Conservation (phyloP, 2,113 vertebrate species). For the Apteryx mantelli region DNA sequence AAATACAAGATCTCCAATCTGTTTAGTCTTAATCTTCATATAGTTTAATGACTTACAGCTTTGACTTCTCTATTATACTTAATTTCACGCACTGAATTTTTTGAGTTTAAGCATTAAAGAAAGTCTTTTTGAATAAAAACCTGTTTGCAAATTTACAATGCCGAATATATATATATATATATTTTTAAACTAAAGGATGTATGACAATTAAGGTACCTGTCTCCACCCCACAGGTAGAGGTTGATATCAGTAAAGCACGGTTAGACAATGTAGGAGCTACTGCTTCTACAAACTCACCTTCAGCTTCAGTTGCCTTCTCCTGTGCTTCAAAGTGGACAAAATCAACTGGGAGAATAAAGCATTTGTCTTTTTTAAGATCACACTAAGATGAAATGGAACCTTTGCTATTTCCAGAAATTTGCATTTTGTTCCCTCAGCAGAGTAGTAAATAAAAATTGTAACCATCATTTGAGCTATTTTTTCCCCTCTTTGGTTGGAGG, state of each 20-base stretch:
- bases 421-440: not conserved
- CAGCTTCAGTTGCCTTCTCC: not conserved
- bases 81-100: not conserved
- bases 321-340: not conserved
- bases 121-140: not conserved
- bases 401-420: not conserved
- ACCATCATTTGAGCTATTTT: not conserved
- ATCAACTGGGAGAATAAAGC: not conserved
- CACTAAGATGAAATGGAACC: not conserved
- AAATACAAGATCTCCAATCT: not conserved
- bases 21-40: not conserved
- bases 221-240: accelerated
- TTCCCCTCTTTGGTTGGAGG: not conserved
- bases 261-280: not conserved
- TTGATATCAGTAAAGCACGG: not conserved
- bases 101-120: not conserved
- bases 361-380: not conserved
- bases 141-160: not conserved
- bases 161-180: too few relatives aligned
- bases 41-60: not conserved
- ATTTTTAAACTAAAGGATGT: not conserved
- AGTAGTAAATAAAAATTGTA: not conserved
- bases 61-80: not conserved
- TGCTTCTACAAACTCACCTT: not conserved
- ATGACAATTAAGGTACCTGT: not conserved